A percentile compares a stretch with the other conserved stretches of the same genome.
These are phyloP conservation scores for Cavia porcellus DNA, from an alignment of 2,113 vertebrate genomes.

Conservation along the genomic window DNA sequence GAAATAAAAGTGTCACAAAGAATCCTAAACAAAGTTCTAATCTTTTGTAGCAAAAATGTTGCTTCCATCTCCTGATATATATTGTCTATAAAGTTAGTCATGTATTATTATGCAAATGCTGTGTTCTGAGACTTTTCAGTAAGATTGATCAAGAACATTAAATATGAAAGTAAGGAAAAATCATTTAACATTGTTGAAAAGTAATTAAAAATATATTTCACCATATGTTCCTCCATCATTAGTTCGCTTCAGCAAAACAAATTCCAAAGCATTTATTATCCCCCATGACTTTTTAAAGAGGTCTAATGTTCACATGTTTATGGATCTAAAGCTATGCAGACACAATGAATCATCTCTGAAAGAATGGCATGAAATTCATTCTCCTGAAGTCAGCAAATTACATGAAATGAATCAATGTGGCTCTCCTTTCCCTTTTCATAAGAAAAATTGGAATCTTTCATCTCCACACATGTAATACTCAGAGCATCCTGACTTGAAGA, in stretches of 20 bases:
- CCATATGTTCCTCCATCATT: constrained; percentile 87
- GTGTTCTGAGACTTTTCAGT: constrained; percentile 82
- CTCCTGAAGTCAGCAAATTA: constrained; percentile 81
- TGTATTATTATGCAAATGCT: constrained; percentile 84
- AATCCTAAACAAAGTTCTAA: constrained; percentile 81
- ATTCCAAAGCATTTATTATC: constrained; percentile 88
- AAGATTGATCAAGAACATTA: constrained; percentile 87
- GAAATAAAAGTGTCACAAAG: constrained; percentile 72
- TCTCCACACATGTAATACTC: not conserved
- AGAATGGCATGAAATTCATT: constrained; percentile 82
- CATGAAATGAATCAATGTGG: constrained; percentile 71
- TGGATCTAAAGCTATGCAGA: constrained; percentile 81
- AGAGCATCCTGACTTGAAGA: not conserved
- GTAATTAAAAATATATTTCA: constrained; percentile 92
- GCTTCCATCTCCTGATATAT: constrained; percentile 76
- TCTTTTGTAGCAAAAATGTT: constrained; percentile 70
- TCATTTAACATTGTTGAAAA: constrained; percentile 89
- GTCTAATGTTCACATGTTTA: constrained; percentile 86
- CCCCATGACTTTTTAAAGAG: constrained; percentile 88
- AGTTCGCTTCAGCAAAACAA: constrained; percentile 87
- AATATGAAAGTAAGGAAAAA: constrained; percentile 89
- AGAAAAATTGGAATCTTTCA: constrained; percentile 62
- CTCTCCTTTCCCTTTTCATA: constrained; percentile 48
- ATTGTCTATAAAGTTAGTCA: constrained; percentile 87
- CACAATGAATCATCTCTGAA: constrained; percentile 86